phyloP scores from a whole-genome alignment of 2,888 invertebrate genomes.

The Rotaria socialis region DNA sequence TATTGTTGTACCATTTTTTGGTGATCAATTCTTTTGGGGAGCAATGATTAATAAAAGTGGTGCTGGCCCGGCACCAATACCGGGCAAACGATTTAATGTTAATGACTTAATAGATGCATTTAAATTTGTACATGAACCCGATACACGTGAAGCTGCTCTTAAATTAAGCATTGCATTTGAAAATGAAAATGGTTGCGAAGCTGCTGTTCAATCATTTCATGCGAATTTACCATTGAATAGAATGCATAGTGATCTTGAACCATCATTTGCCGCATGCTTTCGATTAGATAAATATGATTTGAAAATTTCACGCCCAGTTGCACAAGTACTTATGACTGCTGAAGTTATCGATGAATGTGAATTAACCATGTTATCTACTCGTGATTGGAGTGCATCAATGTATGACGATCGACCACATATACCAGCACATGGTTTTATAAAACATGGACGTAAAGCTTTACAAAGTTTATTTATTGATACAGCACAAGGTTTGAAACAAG shows the following conservation, averaged over 20 bases:
- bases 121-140: background rate
- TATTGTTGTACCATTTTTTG: conserved; percentile 3
- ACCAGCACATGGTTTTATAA: background rate
- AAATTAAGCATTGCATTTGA: background rate
- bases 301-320: background rate
- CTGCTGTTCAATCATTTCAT: conserved; percentile 12
- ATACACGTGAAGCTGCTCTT: background rate
- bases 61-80: background rate
- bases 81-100: background rate
- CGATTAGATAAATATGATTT: background rate
- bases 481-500: background rate
- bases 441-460: conserved; percentile 12
- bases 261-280: background rate
- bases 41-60: background rate
- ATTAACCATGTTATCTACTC: background rate
- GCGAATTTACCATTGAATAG: background rate
- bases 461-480: conserved; percentile 2
- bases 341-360: background rate
- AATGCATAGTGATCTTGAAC: background rate
- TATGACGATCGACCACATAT: background rate
- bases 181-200: background rate
- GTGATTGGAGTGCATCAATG: background rate
- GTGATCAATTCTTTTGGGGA: conserved; percentile 15
- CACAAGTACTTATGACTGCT: background rate
- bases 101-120: background rate